Percentiles rank a stretch among this genome's conserved stretches.
phyloP scores from a whole-genome alignment of 1,140 invertebrate genomes.

The Diorhabda carinulata region DNA sequence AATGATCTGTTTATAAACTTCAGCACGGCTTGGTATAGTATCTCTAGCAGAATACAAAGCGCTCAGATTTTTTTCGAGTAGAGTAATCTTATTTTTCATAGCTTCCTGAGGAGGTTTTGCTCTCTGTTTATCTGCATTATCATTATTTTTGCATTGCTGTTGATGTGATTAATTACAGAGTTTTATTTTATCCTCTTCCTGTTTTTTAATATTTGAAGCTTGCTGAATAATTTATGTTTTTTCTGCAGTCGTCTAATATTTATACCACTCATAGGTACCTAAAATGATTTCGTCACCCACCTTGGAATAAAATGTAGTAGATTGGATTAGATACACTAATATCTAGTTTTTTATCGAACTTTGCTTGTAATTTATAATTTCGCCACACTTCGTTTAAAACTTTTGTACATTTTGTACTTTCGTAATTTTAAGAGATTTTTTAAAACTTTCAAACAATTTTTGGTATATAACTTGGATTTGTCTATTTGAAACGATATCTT shows the following conservation, averaged over 20 bases:
- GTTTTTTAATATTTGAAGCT: conserved; percentile 15
- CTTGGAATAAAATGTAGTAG: too few species aligned
- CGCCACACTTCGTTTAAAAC: conserved; percentile 16
- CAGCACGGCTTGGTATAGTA: conserved; percentile 33
- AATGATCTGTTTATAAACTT: conserved; percentile 33
- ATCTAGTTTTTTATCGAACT: conserved; percentile 3
- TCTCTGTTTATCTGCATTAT: too few species aligned
- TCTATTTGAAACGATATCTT: conserved; percentile 12
- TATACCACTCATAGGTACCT: too few species aligned
- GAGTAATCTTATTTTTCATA: too few species aligned
- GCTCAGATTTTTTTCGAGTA: too few species aligned
- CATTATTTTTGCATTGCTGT: too few species aligned
- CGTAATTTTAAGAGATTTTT: neutral
- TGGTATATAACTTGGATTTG: conserved; percentile 15
- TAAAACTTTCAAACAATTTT: conserved; percentile 1
- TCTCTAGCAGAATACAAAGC: conserved; percentile 23
- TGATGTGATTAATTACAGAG: neutral
- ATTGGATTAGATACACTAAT: conserved; percentile 13
- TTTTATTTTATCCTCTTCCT: conserved; percentile 6
- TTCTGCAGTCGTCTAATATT: too few species aligned
- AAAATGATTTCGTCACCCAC: too few species aligned
- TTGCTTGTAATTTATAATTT: conserved; percentile 13
- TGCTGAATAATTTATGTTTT: neutral
- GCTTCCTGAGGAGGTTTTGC: too few species aligned
- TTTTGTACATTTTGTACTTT: conserved; percentile 18